Evolutionary conservation across 2,797 vertebrate species (phyloP).

Genomic region (Fistularia tabacaria): DNA sequence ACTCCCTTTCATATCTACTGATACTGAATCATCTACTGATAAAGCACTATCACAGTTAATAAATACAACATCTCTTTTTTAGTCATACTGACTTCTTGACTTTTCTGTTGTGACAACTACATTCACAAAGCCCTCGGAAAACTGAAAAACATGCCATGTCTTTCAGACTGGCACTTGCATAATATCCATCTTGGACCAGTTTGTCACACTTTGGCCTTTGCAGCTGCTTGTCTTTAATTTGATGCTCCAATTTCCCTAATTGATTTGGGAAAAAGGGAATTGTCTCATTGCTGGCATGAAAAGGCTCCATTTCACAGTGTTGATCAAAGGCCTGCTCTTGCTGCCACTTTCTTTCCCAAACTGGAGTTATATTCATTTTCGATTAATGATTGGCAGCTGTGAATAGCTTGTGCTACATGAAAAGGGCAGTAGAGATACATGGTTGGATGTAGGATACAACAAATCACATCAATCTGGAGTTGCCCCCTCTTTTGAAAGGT

Average conservation of each 20-base stretch:
- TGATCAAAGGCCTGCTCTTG: conserved; percentile 51
- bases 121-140: neutral
- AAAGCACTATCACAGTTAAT: too few species aligned
- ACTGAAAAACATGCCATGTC: neutral
- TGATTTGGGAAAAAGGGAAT: conserved; percentile 52
- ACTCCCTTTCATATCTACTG: too few species aligned
- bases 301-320: conserved; percentile 45
- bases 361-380: conserved; percentile 35
- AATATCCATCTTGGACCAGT: conserved; percentile 29
- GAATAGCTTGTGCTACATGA: conserved; percentile 29
- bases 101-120: too few species aligned
- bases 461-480: conserved; percentile 9
- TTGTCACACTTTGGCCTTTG: conserved; percentile 32
- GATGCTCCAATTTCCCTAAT: conserved; percentile 44
- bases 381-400: conserved; percentile 57
- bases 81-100: too few species aligned
- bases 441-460: conserved; percentile 24
- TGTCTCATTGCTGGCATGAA: conserved; percentile 58
- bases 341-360: conserved; percentile 52
- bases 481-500: conserved; percentile 3
- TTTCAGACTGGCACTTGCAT: neutral
- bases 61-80: too few species aligned
- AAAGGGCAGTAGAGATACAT: conserved; percentile 15
- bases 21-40: too few species aligned
- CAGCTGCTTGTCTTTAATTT: conserved; percentile 50